These are phyloP conservation scores for Coptodon rendalli DNA, from an alignment of 2,113 vertebrate genomes.

Conservation along the genomic window DNA sequence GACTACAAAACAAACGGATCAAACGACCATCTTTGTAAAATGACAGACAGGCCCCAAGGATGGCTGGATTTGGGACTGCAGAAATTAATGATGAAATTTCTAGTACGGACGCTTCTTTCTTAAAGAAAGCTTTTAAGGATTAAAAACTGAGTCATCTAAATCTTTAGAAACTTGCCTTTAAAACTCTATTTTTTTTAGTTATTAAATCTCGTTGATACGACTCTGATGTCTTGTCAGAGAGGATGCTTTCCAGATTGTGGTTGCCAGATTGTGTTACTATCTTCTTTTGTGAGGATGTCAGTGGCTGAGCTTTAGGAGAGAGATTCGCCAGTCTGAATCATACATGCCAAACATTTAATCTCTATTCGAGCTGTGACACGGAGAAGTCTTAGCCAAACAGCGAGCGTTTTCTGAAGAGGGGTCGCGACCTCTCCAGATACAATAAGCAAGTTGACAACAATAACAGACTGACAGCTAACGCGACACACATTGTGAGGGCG, in stretches of 20 bases:
- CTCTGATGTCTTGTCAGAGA: constrained; percentile 37
- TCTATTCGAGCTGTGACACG: background rate
- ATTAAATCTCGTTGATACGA: constrained; percentile 15
- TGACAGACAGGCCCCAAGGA: constrained; percentile 8
- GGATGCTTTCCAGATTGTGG: constrained; percentile 23
- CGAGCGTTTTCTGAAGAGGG: constrained; percentile 37
- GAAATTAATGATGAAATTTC: constrained; percentile 12
- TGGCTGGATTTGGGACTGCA: background rate
- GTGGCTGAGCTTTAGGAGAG: constrained; percentile 18
- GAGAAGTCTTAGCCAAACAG: constrained; percentile 36
- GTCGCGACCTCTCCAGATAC: constrained; percentile 52
- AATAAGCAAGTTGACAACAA: constrained; percentile 41
- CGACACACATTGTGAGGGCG: constrained; percentile 37
- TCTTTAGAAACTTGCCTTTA: constrained; percentile 9
- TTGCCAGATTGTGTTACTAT: constrained; percentile 45
- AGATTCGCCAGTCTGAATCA: constrained; percentile 40
- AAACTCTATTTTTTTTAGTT: background rate
- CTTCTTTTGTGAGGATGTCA: constrained; percentile 37
- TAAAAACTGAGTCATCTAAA: constrained; percentile 41
- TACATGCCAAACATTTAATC: constrained; percentile 45
- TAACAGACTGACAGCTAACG: constrained; percentile 53
- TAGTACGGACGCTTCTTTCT: background rate
- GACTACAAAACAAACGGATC: constrained; percentile 6
- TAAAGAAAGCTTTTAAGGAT: constrained; percentile 2
- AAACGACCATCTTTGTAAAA: constrained; percentile 1